These are phyloP conservation scores for Drosophila lacteicornis DNA, from an alignment of 1,140 invertebrate species.

Conservation along the genomic window DNA sequence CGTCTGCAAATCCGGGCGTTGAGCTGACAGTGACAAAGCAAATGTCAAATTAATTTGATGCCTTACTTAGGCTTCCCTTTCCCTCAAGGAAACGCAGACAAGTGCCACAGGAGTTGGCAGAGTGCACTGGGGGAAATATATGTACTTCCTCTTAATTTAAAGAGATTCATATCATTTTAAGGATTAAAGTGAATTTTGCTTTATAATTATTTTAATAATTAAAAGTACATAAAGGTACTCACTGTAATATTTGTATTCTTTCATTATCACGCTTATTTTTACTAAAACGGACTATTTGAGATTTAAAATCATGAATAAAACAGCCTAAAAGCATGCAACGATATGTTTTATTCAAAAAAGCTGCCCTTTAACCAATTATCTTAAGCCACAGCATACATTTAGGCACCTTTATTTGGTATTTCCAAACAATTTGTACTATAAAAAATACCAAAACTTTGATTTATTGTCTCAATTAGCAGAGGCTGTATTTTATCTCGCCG, in stretches of 20 bases:
- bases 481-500: not conserved
- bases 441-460: too few relatives aligned
- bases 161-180: too few relatives aligned
- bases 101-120: conserved; percentile 3
- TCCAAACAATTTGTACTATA: not conserved
- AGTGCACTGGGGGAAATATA: not conserved
- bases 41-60: conserved; percentile 81
- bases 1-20: conserved; percentile 50
- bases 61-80: conserved; percentile 49
- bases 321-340: not conserved
- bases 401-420: not conserved
- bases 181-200: too few relatives aligned
- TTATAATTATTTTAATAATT: too few relatives aligned
- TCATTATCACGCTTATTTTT: not conserved
- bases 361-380: not conserved
- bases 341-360: not conserved
- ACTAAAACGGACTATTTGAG: fast-evolving
- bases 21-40: conserved; percentile 72
- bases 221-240: too few relatives aligned
- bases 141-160: too few relatives aligned
- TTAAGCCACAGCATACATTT: too few relatives aligned
- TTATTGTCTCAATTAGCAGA: too few relatives aligned
- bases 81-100: conserved; percentile 14
- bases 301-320: not conserved
- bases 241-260: too few relatives aligned